Base-by-base conservation (phyloP, 2,113 vertebrate species). In the Machaerirhynchus nigripectus region DNA sequence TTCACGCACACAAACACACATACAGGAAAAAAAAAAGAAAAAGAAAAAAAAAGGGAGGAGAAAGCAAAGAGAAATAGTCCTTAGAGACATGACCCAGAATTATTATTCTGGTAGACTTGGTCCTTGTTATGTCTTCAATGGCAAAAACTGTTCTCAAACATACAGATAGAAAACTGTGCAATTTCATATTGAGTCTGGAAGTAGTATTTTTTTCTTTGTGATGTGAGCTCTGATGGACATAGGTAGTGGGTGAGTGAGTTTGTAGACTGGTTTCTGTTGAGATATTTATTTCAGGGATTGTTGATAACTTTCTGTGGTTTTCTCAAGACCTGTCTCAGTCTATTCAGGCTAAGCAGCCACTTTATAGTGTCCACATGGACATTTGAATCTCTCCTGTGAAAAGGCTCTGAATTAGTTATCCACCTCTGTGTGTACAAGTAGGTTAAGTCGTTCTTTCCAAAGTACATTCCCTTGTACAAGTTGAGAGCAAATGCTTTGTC, bases 191-290 rank as follows among this genome's bases (percentile, higher is more conserved):
- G 16, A 50, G 4, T 27, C 18, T 71, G 42, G 20, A 15, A 57
- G 31, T 5, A 69, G 14, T 0, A 0, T 11, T 65, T 55, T 68
- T 60, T 28, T 16, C 7, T 60, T 56, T 35, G 33, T 5, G 0
- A 6, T 26, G 5, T 3, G 8, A 44, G 30, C 16, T 40, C 44
- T 22, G 8, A 33, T 30, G 10, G 16, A 37, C 14, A 50, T 8
- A 24, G 2, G 14, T 50, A 63, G 39, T 6, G 20, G 46, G 12
- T 47, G 23, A 64, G 24, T 23, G 23, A 50, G 7, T 50, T 52
- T 74, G 31, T 44, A 47, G 46, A 11, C 31, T 69, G 15, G 6
- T 24, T 81, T 80, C 46, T 47, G 14, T 26, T 68, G 21, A n/a
- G 7, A n/a, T 27, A 4, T 52, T 46, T 47, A 11, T 52, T 68